These are phyloP conservation scores for Pseudomyrmex gracilis DNA, from an alignment of 1,140 invertebrate genomes.

Conservation along the genomic window DNA sequence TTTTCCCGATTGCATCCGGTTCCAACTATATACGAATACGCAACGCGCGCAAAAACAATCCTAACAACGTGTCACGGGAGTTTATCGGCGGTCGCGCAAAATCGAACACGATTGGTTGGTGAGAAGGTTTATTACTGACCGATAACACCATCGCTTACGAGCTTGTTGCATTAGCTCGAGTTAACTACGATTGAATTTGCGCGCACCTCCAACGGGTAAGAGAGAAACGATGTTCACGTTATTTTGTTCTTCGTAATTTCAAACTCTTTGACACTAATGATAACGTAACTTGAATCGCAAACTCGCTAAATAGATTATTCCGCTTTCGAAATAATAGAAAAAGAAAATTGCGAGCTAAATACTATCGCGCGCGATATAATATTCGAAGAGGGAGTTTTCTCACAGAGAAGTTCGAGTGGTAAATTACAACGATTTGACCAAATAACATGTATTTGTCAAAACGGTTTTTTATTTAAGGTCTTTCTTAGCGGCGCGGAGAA, in stretches of 20 bases:
- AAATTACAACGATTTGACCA: neutral
- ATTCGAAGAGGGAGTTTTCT: too few relatives aligned
- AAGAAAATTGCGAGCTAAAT: slow-evolving; percentile 10
- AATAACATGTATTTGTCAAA: too few relatives aligned
- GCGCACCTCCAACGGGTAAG: neutral
- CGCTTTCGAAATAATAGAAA: slow-evolving; percentile 32
- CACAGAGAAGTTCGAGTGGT: neutral
- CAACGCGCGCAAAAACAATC: slow-evolving; percentile 19
- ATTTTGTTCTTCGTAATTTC: neutral
- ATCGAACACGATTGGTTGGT: slow-evolving; percentile 15
- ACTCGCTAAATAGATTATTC: slow-evolving; percentile 22
- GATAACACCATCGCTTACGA: slow-evolving; percentile 23
- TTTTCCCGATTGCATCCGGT: slow-evolving; percentile 19
- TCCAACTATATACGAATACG: neutral
- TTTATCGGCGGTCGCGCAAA: slow-evolving; percentile 32
- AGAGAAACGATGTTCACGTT: neutral
- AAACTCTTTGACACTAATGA: neutral
- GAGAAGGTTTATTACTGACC: slow-evolving; percentile 26
- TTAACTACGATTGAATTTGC: neutral
- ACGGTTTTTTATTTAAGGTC: too few relatives aligned
- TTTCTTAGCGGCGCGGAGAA: neutral
- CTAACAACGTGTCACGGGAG: neutral
- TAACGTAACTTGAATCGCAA: too few relatives aligned
- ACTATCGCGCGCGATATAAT: too few relatives aligned
- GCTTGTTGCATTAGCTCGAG: slow-evolving; percentile 14